Base-by-base conservation (phyloP, 92 coral and sea anemone species). In the Parazoanthus swiftii region DNA sequence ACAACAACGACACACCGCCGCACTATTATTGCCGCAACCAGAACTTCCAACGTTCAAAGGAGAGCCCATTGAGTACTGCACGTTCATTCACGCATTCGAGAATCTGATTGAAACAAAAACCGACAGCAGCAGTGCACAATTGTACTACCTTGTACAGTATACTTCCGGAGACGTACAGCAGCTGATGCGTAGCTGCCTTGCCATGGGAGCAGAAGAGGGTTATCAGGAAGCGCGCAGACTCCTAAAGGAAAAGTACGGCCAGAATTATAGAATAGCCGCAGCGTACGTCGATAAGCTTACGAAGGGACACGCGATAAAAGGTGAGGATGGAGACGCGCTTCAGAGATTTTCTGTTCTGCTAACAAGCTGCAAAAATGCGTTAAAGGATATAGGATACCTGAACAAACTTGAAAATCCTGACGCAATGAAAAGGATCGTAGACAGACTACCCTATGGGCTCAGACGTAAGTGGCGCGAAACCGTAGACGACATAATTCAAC, bases 141-240 rank as follows among this genome's bases (percentile, higher is more conserved):
- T 88, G 38, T 88, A 88, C 66, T 88, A 81, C 48, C 81, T 88
- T 18, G 38, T 88, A 21, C 90, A 88, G 42, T 81, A 88, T 68
- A 88, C 81, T n/a, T 6, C 81, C 14, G 87, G 90, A 43, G 86
- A 88, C 8, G 86, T 80, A 4, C 71, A 56, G 14, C 81, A 88
- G 54, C 68, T 89, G 51, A 89, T 89, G 91, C 26, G 76, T 8
- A 89, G 82, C n/a, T 88, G 90, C 68, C 43, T 88, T 15, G 37
- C 85, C 37, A 88, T 88, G 90, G 56, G 68, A 14, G n/a, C 23
- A 20, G 84, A 56, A 65, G 85, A 88, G 15, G 90, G 90, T 6
- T 88, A 88, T 26, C 15, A 14, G 1, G 75, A 43, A 25, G 87
- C 81, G 33, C 23, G 86, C 25, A 4, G 54, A 14, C 81, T 81